Percentiles rank a stretch among this genome's conserved stretches.
Evolutionary conservation across 2,113 vertebrate species (phyloP).

Genomic region (Tonatia bakeri): DNA sequence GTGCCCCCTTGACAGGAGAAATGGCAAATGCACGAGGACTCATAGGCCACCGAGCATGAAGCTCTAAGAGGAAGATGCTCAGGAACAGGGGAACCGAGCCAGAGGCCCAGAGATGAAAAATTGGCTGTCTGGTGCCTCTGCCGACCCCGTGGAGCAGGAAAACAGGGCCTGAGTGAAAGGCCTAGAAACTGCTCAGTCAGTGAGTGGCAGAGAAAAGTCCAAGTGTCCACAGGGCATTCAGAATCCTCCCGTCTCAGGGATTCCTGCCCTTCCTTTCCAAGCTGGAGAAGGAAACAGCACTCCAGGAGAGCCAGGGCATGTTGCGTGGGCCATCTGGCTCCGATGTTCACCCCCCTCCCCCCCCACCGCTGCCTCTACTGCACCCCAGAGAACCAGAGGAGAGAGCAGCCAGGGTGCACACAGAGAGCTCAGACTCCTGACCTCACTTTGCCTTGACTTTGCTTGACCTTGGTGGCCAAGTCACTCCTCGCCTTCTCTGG

Average conservation of each 20-base stretch:
- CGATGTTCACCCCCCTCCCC: background rate
- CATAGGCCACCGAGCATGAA: fast-evolving
- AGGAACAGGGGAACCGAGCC: background rate
- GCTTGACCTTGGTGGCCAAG: constrained; percentile 22
- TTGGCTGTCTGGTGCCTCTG: background rate
- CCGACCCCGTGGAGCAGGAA: background rate
- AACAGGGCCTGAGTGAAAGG: background rate
- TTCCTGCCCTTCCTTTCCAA: background rate
- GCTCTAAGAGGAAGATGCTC: background rate
- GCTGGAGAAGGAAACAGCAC: background rate
- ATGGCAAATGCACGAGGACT: background rate
- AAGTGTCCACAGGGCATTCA: background rate
- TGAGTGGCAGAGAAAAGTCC: background rate
- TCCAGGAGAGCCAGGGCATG: background rate
- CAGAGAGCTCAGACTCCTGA: background rate
- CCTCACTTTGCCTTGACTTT: constrained; percentile 11
- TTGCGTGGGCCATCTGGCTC: background rate
- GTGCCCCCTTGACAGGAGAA: background rate
- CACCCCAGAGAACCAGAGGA: background rate
- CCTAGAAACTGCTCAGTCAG: background rate
- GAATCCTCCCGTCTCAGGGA: background rate
- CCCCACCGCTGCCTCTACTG: too few relatives aligned
- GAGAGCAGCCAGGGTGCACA: background rate
- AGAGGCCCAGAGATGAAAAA: background rate
- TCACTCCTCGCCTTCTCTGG: background rate